Evolutionary conservation across 2,888 invertebrate genomes (phyloP), one percentile per base, ranked within the genome.

Genomic region (Ormyrus labotus): DNA sequence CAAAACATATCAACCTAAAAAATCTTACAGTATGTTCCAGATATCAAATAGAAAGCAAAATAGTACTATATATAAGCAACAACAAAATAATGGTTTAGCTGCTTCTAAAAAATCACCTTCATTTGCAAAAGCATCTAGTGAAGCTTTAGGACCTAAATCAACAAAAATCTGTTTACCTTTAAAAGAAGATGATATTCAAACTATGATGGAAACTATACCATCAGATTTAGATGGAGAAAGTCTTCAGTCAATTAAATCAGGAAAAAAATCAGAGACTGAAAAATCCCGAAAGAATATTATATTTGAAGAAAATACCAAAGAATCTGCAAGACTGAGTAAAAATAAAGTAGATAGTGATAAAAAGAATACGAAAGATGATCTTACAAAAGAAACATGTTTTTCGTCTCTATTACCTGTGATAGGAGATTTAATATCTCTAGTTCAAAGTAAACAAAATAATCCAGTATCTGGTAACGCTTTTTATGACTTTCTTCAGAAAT

Each of bases 101-200:
- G 13, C 50, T 19, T 53, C 67, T 47, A 81, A 78, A 67, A 83
- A 81, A 67, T 78, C 70, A 45, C 11, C 51, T 55, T 48, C 67
- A 10, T 65, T 53, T 55, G 50, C n/a, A 47, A 82, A 68, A 64
- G n/a, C 74, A 61, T 61, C 70, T 9, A 65, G 47, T 61, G 80
- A 80, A 71, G 48, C 47, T 9, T 19, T 63, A n/a, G 73, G 58
- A 81, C 78, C 69, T 77, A 71, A 80, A 63, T 77, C 53, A 45
- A 71, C 75, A 0, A 87, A 83, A 83, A 86, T 86, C 68, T 81
- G 81, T 50, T 74, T 84, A 19, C 86, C 85, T 4, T 82, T 83
- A 3, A 89, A 87, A 80, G 90, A 90, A 50, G 91, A 89, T 80
- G 89, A 91, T 74, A 88, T 91, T 69, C 86, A 85, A 78, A 91